Percentiles rank a stretch among this genome's conserved stretches.
Conservation (phyloP, 2,113 vertebrate genomes). For the Laterallus jamaicensis region DNA sequence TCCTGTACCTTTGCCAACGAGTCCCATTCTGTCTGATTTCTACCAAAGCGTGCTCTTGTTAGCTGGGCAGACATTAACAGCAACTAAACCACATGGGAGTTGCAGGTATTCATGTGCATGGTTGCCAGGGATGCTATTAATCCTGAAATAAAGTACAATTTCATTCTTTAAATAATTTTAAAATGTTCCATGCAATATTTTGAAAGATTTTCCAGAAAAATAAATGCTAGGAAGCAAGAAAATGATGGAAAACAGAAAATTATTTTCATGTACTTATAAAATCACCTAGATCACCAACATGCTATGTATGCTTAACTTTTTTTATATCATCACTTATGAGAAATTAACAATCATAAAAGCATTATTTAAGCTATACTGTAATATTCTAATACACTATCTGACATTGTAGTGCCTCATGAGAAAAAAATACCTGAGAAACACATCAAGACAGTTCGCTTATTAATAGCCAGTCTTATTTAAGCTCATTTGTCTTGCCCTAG, state of each 20-base stretch:
- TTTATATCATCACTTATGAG: neutral
- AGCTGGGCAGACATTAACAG: neutral
- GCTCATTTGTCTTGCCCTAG: neutral
- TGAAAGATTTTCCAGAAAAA: neutral
- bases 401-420: neutral
- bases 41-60: neutral
- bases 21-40: neutral
- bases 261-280: conserved; percentile 17
- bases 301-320: neutral
- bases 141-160: neutral
- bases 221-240: neutral
- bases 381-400: neutral
- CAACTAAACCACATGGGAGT: neutral
- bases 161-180: neutral
- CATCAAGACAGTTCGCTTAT: neutral
- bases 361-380: neutral
- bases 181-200: neutral
- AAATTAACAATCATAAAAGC: neutral
- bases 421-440: neutral
- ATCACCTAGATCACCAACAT: neutral
- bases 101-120: neutral
- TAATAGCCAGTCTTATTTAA: neutral
- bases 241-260: neutral
- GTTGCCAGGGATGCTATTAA: neutral
- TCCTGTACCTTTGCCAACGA: neutral